phyloP scores from a whole-genome alignment of 2,797 vertebrate genomes.

The Pangasius macronema region DNA sequence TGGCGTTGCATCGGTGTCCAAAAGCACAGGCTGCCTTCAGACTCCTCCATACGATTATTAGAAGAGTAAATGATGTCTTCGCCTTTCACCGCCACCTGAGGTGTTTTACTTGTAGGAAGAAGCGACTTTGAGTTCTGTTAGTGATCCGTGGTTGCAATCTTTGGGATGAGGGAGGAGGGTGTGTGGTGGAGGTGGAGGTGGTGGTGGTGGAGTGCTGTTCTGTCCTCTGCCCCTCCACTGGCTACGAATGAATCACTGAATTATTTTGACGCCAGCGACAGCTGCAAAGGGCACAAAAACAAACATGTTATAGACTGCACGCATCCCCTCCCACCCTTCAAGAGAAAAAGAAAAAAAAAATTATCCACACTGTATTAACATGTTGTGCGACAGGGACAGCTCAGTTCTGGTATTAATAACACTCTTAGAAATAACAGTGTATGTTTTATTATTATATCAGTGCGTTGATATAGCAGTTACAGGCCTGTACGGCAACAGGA shows the following conservation, averaged over 20 bases:
- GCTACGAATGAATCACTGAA: constrained; percentile 64
- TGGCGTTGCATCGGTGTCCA: constrained; percentile 27
- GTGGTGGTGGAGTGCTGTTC: constrained; percentile 33
- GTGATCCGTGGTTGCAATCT: constrained; percentile 71
- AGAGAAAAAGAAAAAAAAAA: constrained; percentile 3
- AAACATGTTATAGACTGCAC: constrained; percentile 49
- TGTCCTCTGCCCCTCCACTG: constrained; percentile 58
- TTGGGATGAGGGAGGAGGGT: constrained; percentile 57
- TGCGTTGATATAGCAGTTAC: neutral
- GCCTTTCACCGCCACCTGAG: constrained; percentile 33
- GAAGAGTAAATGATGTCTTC: neutral
- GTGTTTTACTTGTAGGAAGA: constrained; percentile 64
- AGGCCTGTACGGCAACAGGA: constrained; percentile 48
- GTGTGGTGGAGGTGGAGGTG: constrained; percentile 40
- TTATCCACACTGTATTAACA: neutral
- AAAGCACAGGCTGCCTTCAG: neutral
- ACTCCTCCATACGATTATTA: constrained; percentile 33
- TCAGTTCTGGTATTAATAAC: neutral
- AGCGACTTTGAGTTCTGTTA: constrained; percentile 60
- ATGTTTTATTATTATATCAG: constrained; percentile 26
- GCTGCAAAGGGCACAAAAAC: constrained; percentile 66
- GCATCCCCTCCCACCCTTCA: constrained; percentile 15
- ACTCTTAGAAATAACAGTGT: neutral
- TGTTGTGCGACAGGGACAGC: neutral
- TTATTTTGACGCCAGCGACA: constrained; percentile 64